Evolutionary conservation across 2,113 vertebrate genomes (phyloP).

Genomic region (Miniopterus natalensis): DNA sequence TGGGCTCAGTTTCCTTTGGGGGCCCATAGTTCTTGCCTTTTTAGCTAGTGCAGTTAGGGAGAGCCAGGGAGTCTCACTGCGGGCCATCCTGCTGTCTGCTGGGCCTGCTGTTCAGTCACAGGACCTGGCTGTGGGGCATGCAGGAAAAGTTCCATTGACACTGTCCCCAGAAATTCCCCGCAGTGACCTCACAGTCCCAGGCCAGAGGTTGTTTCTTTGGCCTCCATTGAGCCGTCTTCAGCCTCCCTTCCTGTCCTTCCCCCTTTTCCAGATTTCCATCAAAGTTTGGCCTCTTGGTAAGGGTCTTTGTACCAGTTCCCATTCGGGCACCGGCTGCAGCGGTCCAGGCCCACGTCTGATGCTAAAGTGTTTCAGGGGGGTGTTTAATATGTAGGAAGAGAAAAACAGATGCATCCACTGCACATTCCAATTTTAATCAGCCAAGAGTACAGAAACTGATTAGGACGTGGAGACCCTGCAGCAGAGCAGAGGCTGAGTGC

Average conservation of each 20-base stretch:
- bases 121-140: neutral
- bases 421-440: conserved; percentile 24
- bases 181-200: neutral
- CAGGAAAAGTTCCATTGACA: neutral
- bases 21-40: neutral
- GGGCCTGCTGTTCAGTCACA: neutral
- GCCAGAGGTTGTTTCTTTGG: neutral
- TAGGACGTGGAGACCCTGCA: neutral
- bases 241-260: neutral
- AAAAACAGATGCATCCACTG: neutral
- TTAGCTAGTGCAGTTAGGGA: neutral
- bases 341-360: neutral
- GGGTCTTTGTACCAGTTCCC: neutral
- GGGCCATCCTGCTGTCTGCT: neutral
- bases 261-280: neutral
- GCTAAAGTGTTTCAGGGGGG: conserved; percentile 16
- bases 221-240: neutral
- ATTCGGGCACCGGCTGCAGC: neutral
- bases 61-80: neutral
- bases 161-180: neutral
- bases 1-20: neutral
- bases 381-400: neutral
- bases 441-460: neutral
- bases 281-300: neutral
- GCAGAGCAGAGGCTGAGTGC: neutral